Base-by-base conservation (phyloP, 2,797 vertebrate species). In the Melanotaenia pygmaea region DNA sequence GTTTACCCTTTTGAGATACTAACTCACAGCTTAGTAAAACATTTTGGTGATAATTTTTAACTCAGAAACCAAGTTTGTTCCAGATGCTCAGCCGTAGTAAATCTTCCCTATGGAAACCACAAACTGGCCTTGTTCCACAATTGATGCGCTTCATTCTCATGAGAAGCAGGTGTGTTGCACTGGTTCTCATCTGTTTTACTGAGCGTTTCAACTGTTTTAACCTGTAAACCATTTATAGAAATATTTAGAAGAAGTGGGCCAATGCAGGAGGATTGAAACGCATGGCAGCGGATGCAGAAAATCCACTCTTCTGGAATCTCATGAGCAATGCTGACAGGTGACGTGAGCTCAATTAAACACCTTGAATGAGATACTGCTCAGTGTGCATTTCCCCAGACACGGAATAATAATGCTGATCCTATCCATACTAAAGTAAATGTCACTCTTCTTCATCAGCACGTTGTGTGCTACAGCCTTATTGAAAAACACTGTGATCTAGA, bases 331-430 rank as follows among this genome's bases (percentile, higher is more conserved):
- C 59, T 86, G 88, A 83, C 87, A 65, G 81, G 22, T 85, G 83
- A 82, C 89, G 68, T 73, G 22, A 66, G 50, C 77, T 86, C 77
- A 85, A 69, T 87, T 81, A 82, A 87, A 83, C 37, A 30, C 62
- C 66, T 64, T n/a, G 67, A 54, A 79, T 43, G 59, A 77, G 60
- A 68, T 34, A 30, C 32, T 1, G 8, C 76, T 32, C 20, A 0
- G 38, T 22, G n/a, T 64, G 40, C 60, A 35, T 79, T 77, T 64
- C 47, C 82, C 72, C 61, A 57, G 59, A 77, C 51, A 20, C 50
- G 28, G 73, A 76, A 64, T 68, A 35, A 86, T 77, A 50, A 78
- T 7, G 34, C 61, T 26, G 82, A 82, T 80, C 47, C 43, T 24
- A 50, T 67, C 67, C 65, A 64, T 35, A 7, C 35, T 1, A 6